Evolutionary conservation across 2,888 invertebrate species (phyloP), one percentile per base, ranked within the genome.

Genomic region (Temnothorax rugatulus): DNA sequence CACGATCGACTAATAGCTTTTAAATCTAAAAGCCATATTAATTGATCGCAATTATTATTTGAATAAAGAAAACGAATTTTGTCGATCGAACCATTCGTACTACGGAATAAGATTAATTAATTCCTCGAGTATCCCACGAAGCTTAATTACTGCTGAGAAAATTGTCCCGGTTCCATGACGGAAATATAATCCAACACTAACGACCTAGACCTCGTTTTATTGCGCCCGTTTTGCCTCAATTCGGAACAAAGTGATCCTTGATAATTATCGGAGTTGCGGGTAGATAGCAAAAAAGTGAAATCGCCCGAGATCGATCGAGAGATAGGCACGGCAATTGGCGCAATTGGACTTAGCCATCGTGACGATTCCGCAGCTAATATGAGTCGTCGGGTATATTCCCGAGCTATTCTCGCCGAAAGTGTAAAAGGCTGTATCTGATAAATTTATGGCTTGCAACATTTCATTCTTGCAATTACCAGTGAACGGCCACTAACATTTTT

Each of bases 71-170:
- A 44, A 41, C 15, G 41, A 75, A 63, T 52, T 34, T 52, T n/a
- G 7, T 15, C 13, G 1, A 74, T 61, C 29, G 57, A 50, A 54
- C 76, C 41, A n/a, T 8, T 66, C 41, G 50, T 34, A 44, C 41
- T 29, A 21, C 13, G 41, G 59, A 71, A 34, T 82, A 74, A 68
- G 82, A 84, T 84, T 77, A 83, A 71, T 38, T 63, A 76, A 82
- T 76, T 84, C 25, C 4, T 66, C 76, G 76, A 47, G 13, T 52
- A 61, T 13, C 29, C 50, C 38, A 4, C 73, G 73, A 83, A 74
- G 73, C 64, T 83, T 85, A 85, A 83, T 85, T 85, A 66, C 77
- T 2, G 61, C 34, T 71, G 41, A 47, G 73, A 71, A 85, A 83
- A 85, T 85, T 52, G 52, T 74, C 47, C 68, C 13, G 38, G 54